Conservation (phyloP, 2,888 invertebrate genomes). For the Hermodice carunculata region DNA sequence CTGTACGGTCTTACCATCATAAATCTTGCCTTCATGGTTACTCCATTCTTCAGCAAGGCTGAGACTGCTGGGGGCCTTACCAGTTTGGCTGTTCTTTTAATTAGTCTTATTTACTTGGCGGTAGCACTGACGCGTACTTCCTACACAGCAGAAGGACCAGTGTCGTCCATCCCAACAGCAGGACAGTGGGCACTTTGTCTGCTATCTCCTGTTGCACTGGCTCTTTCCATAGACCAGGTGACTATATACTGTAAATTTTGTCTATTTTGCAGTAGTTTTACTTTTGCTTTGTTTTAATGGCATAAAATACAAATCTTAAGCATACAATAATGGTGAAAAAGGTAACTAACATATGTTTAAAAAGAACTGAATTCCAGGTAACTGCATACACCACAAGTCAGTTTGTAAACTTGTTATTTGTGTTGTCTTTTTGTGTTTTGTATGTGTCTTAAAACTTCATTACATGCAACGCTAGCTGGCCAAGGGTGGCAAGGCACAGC, state of each 20-base stretch:
- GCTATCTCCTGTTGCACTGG: slow-evolving; percentile 85
- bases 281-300: too few relatives aligned
- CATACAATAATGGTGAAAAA: background rate
- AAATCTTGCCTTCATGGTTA: slow-evolving; percentile 86
- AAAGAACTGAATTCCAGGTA: too few relatives aligned
- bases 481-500: too few relatives aligned
- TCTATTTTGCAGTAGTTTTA: background rate
- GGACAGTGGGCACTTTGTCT: slow-evolving; percentile 84
- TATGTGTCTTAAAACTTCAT: too few relatives aligned
- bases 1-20: slow-evolving; percentile 86
- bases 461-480: too few relatives aligned
- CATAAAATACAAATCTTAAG: background rate
- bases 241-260: background rate
- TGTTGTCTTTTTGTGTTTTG: too few relatives aligned
- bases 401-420: too few relatives aligned
- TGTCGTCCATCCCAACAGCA: slow-evolving; percentile 71
- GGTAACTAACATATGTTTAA: too few relatives aligned
- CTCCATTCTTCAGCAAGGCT: slow-evolving; percentile 86
- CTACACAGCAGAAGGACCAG: slow-evolving; percentile 40
- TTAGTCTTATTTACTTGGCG: slow-evolving; percentile 84
- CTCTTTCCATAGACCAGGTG: slow-evolving; percentile 89
- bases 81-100: slow-evolving; percentile 82
- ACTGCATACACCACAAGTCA: too few relatives aligned
- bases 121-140: slow-evolving; percentile 80
- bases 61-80: slow-evolving; percentile 80